Base-by-base conservation (phyloP, 2,888 invertebrate genomes). In the Metellina segmentata region DNA sequence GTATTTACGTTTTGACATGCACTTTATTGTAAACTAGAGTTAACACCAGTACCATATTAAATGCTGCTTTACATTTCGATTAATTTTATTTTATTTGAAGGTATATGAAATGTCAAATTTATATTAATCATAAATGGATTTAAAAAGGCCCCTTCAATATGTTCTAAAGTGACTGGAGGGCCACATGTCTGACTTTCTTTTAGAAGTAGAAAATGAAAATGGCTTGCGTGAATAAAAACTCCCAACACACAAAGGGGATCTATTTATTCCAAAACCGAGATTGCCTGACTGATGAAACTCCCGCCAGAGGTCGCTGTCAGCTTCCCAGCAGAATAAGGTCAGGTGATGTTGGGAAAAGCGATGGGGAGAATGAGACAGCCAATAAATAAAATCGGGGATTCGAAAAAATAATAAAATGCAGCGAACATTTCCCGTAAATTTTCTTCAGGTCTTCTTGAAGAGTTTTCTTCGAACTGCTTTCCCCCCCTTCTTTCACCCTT, bases 231-330 rank as follows among this genome's bases (percentile, higher is more conserved):
- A 81, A 74, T 53, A 85, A 48, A 51, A 86, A 13, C 75, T 34
- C 20, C 51, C 9, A 34, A 34, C 11, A 19, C 8, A 9, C 49
- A 34, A 79, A 79, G 51, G 51, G 79, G 16, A 8, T 72, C 71
- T 71, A 88, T 88, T 81, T 88, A 88, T 88, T 88, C 88, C 49
- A 16, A 20, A 86, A 51, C 53, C 61, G 11, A 79, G 72, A 88
- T 81, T 81, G 51, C 74, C 34, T 90, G 86, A 91, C 81, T 87
- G 87, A 91, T 91, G 91, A 91, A 91, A 82, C 16, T 71, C 75
- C 82, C 86, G 72, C 20, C 78, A 91, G 91, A 78, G 91, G 91
- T 91, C 91, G 81, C 82, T 91, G 91, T 91, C 72, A 9, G 82
- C 9, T 72, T 82, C 86, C 53, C 34, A 52, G 52, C 72, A 48